Evolutionary conservation across 2,888 invertebrate species (phyloP).

Genomic region (Tanytarsus gracilentus): DNA sequence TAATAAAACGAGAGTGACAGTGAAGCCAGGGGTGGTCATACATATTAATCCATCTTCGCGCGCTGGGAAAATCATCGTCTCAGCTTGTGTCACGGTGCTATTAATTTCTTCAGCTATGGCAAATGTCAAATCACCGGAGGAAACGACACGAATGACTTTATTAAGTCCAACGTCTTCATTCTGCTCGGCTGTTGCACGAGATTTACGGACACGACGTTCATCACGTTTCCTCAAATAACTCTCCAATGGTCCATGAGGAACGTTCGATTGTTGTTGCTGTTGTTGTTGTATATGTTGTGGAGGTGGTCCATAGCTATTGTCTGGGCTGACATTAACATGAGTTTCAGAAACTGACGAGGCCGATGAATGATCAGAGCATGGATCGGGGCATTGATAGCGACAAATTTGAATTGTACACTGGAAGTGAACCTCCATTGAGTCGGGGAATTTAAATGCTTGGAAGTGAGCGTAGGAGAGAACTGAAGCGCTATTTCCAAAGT

Average conservation of each 20-base stretch:
- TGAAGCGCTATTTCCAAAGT: slow-evolving; percentile 87
- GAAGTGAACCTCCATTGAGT: slow-evolving; percentile 94
- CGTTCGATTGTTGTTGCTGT: slow-evolving; percentile 33
- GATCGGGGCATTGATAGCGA: slow-evolving; percentile 85
- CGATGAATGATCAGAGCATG: slow-evolving; percentile 60
- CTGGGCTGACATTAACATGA: slow-evolving; percentile 47
- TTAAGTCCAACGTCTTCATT: slow-evolving; percentile 81
- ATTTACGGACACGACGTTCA: slow-evolving; percentile 60
- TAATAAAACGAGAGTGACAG: slow-evolving; percentile 73
- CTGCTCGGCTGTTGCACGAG: slow-evolving; percentile 50
- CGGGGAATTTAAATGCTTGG: slow-evolving; percentile 93
- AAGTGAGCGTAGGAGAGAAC: slow-evolving; percentile 87
- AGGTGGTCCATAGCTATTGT: slow-evolving; percentile 62
- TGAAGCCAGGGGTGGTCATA: slow-evolving; percentile 91
- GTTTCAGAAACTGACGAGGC: slow-evolving; percentile 38
- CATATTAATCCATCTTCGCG: slow-evolving; percentile 66
- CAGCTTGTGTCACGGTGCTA: slow-evolving; percentile 46
- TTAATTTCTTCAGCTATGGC: slow-evolving; percentile 60
- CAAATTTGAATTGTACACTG: slow-evolving; percentile 93
- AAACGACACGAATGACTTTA: slow-evolving; percentile 81
- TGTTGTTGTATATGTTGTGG: slow-evolving; percentile 42
- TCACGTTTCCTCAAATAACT: slow-evolving; percentile 56
- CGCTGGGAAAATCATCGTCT: slow-evolving; percentile 63
- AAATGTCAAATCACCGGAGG: slow-evolving; percentile 82
- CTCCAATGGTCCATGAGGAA: slow-evolving; percentile 46